phyloP scores from a whole-genome alignment of 2,888 invertebrate genomes.

The Ypsolopha scabrella region DNA sequence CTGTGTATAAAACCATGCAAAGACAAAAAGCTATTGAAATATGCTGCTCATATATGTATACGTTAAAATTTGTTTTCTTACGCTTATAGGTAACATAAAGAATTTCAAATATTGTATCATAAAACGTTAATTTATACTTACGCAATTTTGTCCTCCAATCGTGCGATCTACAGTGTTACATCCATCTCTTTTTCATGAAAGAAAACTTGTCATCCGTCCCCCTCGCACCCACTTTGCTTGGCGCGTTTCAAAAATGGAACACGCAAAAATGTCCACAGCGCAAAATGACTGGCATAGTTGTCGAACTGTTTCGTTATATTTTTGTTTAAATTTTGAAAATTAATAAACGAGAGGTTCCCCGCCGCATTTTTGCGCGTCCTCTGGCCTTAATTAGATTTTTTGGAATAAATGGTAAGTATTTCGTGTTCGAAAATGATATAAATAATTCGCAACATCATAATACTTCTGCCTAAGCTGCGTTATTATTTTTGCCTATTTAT shows the following conservation, averaged over 20 bases:
- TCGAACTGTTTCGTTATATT: conserved; percentile 38
- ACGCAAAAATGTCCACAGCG: conserved; percentile 41
- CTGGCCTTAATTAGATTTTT: conserved; percentile 60
- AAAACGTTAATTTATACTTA: no score
- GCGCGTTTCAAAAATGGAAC: conserved; percentile 30
- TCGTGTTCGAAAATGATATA: conserved; percentile 6
- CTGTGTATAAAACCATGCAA: no score
- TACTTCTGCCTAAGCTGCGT: not conserved
- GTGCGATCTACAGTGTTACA: not conserved
- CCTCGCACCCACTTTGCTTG: not conserved
- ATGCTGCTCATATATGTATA: no score
- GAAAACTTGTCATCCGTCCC: conserved; percentile 5
- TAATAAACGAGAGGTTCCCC: conserved; percentile 42
- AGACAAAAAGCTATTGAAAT: no score
- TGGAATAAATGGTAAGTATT: conserved; percentile 42
- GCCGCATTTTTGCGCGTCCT: conserved; percentile 39
- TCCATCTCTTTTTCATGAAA: conserved; percentile 7
- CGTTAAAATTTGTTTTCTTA: no score
- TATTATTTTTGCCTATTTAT: not conserved
- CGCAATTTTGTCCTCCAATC: no score
- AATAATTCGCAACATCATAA: not conserved
- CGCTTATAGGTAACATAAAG: no score
- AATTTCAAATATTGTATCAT: no score
- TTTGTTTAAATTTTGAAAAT: conserved; percentile 65
- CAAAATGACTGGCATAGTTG: conserved; percentile 52